phyloP scores from a whole-genome alignment of 2,113 vertebrate species.

The Cyanoramphus novaezelandiae region DNA sequence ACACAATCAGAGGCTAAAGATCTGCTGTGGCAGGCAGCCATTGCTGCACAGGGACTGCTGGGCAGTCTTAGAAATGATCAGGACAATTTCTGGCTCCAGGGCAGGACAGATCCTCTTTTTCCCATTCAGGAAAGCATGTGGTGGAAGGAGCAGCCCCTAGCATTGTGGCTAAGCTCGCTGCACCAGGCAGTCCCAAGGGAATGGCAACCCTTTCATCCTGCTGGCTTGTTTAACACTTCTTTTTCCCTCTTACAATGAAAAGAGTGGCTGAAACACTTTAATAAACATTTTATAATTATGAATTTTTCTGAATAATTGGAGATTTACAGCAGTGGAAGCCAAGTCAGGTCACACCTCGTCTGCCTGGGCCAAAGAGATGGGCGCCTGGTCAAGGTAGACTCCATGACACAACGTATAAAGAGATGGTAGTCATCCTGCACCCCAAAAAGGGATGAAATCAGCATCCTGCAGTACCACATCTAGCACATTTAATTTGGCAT shows the following conservation, averaged over 20 bases:
- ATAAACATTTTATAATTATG: neutral
- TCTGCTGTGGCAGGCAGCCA: rapidly evolving
- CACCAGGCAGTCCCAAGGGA: neutral
- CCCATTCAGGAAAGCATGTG: rapidly evolving
- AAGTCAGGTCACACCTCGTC: neutral
- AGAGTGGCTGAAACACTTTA: neutral
- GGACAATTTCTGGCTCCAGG: neutral
- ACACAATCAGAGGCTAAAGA: neutral
- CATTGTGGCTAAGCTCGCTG: rapidly evolving
- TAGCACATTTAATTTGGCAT: neutral
- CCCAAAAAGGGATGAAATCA: neutral
- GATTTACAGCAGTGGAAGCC: neutral
- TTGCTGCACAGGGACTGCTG: neutral
- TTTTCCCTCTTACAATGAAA: neutral
- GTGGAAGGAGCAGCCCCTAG: neutral
- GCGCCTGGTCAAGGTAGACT: neutral
- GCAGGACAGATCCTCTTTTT: neutral
- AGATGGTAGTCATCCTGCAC: neutral
- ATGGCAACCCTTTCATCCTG: neutral
- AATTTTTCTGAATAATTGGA: neutral
- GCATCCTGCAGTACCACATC: neutral
- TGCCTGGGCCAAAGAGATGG: neutral
- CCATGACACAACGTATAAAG: neutral
- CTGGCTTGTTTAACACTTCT: neutral
- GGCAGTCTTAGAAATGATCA: neutral